Evolutionary conservation across 37 sponge, comb jelly and placozoan species (phyloP), one percentile per base, ranked within the genome.

Genomic region (Haliclona indistincta): DNA sequence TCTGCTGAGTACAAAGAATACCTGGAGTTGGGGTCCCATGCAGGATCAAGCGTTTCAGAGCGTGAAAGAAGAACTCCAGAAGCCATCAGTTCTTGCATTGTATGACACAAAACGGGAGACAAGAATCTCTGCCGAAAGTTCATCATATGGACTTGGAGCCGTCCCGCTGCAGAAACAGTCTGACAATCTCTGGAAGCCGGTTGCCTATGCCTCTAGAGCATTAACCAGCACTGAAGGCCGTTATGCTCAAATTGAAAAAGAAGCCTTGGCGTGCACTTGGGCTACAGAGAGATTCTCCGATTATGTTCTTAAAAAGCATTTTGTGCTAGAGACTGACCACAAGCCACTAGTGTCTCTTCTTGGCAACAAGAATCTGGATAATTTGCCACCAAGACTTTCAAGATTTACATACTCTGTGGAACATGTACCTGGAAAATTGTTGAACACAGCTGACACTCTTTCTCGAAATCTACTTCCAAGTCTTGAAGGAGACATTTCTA

Each of bases 181-280:
- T 2, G 23, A 5, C 1, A 35, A 49, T 20, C 23, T 30, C 35
- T 83, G 60, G 69, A 54, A 64, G 38, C 84, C 84, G 22, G 70
- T 75, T 25, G 63, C 76, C 10, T 83, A 67, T 65, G 75, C 84
- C 29, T 83, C 84, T 28, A 52, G 68, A 68, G 25, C 79, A 19
- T 34, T 67, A 65, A 73, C 74, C 3, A 73, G 51, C n/a, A 73
- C 74, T 4, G 86, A 85, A 66, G 20, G 47, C 7, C 40, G 66
- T 22, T 84, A 77, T 38, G 72, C 79, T 4, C 86, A 85, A 45
- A 73, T 85, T 10, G 78, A 84, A 47, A 84, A 84, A 54, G 81
- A 71, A 43, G 84, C 76, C 20, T 37, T 83, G 28, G 76, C 69
- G 1, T 43, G 51, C 22, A 76, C 84, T 34, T 74, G 76, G 76